Evolutionary conservation across 1,140 invertebrate species (phyloP).

Genomic region (Drosophila jambulina): DNA sequence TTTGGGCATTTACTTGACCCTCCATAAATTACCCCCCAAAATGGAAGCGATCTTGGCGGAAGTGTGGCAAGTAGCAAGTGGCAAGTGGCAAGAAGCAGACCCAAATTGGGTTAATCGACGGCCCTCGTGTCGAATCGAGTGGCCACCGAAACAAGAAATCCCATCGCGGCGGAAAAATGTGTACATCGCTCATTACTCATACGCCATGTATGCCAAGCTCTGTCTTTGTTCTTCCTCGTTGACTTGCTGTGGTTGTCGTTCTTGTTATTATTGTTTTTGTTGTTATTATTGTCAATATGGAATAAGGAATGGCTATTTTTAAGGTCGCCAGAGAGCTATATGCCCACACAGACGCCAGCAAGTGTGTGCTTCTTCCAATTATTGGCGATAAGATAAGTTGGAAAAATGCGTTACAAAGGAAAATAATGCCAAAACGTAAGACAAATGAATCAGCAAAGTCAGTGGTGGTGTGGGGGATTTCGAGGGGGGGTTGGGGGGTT

Average conservation of each 20-base stretch:
- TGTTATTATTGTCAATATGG: slow-evolving; percentile 44
- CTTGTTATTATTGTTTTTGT: neutral
- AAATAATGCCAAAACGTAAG: slow-evolving; percentile 15
- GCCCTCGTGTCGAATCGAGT: slow-evolving; percentile 13
- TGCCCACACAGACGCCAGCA: slow-evolving; percentile 9
- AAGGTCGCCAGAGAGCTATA: slow-evolving; percentile 57
- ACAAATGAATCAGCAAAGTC: slow-evolving; percentile 31
- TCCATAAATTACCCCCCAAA: slow-evolving; percentile 11
- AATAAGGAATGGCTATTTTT: slow-evolving; percentile 64
- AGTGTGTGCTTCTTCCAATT: slow-evolving; percentile 52
- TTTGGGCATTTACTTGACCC: neutral
- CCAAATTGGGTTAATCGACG: slow-evolving; percentile 48
- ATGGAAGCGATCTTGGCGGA: slow-evolving; percentile 8
- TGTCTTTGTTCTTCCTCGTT: slow-evolving; percentile 29
- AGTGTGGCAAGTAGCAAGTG: slow-evolving; percentile 14
- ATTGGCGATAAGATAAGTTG: slow-evolving; percentile 75
- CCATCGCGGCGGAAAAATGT: slow-evolving; percentile 8
- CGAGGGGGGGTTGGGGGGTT: neutral
- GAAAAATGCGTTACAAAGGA: slow-evolving; percentile 42
- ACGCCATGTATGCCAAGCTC: slow-evolving; percentile 38
- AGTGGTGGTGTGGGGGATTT: neutral
- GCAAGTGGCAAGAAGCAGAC: slow-evolving; percentile 8
- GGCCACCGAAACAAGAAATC: slow-evolving; percentile 5
- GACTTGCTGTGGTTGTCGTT: neutral
- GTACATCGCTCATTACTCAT: slow-evolving; percentile 48